Evolutionary conservation across 2,888 invertebrate species (phyloP), one percentile per base, ranked within the genome.

Genomic region (Sarcophaga rosellei): DNA sequence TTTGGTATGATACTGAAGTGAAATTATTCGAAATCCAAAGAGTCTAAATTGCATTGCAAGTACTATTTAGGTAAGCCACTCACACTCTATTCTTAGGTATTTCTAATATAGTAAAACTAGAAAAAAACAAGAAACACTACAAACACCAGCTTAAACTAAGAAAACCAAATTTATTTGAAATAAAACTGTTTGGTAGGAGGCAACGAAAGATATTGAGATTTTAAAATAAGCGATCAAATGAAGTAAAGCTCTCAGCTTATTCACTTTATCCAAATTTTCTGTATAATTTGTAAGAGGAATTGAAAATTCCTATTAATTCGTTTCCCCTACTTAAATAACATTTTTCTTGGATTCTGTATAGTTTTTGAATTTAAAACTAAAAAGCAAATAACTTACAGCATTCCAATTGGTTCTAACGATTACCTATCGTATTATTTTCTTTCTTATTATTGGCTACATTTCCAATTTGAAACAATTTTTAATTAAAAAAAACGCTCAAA

Each of bases 1-100:
- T 99, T 89, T 99, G 99, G 99, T 99, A 99, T 93, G 99, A 99
- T 93, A 99, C 99, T 0, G 98, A 99, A 91, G 99, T 99, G 74
- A 99, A 99, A 93, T 94, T 99, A 88, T 99, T 99, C 94, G 99
- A 99, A 94, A 99, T 99, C 91, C 99, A 99, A 93, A 95, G 98
- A 91, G 97, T 98, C 84, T 98, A 95, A 95, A 61, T 35, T 8
- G 17, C n/a, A 35, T 57, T 12, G 11, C 35, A 66, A 61, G 11
- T 59, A 25, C 20, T 25, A 74, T 23, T 68, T 65, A 79, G 72
- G 25, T 75, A 76, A 73, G 47, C 74, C 10, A 47, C 20, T 0
- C 12, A 69, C 1, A 15, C 17, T 53, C 8, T 20, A 20, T 23
- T 23, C 15, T 70, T 35, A 57, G 20, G 21, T 66, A 45, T 66